Base-by-base conservation (phyloP, 2,797 vertebrate species). In the Eidolon dupreanum region DNA sequence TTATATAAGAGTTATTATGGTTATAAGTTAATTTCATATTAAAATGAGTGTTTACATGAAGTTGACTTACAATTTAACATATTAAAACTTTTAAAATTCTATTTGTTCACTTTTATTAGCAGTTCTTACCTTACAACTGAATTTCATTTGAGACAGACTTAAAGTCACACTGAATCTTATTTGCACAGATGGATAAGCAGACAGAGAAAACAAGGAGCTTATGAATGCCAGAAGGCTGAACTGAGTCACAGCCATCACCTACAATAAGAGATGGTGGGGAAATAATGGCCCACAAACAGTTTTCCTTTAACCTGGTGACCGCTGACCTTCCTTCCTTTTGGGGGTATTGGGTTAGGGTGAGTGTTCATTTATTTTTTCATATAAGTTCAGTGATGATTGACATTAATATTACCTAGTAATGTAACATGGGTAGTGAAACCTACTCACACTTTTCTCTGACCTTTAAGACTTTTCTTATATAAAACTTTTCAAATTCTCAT, bases 91-190 rank as follows among this genome's bases (percentile, higher is more conserved):
- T 97, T 96, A 82, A 10, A 28, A 16, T 49, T 86, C 65, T 93
- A 96, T 96, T 98, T 98, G 38, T 94, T 98, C 96, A 82, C n/a
- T 97, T 97, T 95, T 93, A 96, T 97, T 98, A 98, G 84, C 96
- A 98, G 91, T 93, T 98, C 98, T 98, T 98, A 97, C 49, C 93
- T 98, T 97, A 59, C 73, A 98, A 97, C 81, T 95, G 94, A 97
- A 97, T 98, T 98, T 98, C 82, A 94, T 97, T 98, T 97, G 97
- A 97, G 88, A 90, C 90, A 95, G 81, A 97, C 96, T 97, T 97
- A 95, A 97, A 97, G 96, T 97, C 94, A 97, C 97, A 78, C 86
- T 93, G 96, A 96, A 97, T 97, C 79, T 59, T 63, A 95, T 98
- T 98, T 96, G 93, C 97, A 96, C 97, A 97, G 95, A 98, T 97